phyloP scores from a whole-genome alignment of 2,888 invertebrate genomes.

The Gnatocerus cornutus region DNA sequence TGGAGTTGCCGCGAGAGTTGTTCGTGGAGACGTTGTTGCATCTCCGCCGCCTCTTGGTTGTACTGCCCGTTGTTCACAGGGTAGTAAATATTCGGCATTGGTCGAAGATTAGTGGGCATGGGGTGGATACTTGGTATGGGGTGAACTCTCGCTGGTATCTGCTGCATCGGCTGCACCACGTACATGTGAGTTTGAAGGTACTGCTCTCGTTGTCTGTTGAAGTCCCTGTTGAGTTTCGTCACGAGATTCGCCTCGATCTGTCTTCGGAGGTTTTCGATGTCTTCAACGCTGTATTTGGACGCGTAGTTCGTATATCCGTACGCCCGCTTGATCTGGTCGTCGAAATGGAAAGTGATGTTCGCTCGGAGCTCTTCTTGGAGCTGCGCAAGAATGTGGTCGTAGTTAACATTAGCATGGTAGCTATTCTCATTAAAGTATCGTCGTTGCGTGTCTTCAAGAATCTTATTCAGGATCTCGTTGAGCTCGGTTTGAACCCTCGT shows the following conservation, averaged over 20 bases:
- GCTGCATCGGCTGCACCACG: constrained; percentile 1
- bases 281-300: constrained; percentile 60
- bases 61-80: constrained; percentile 19
- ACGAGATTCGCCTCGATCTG: constrained; percentile 66
- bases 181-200: constrained; percentile 18
- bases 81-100: constrained; percentile 7
- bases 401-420: constrained; percentile 53
- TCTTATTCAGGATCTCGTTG: constrained; percentile 60
- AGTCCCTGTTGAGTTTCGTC: constrained; percentile 61
- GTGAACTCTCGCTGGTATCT: too few relatives aligned
- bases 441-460: constrained; percentile 59
- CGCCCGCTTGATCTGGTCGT: constrained; percentile 62
- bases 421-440: constrained; percentile 59
- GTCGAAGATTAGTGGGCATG: too few relatives aligned
- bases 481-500: constrained; percentile 64
- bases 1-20: constrained; percentile 65
- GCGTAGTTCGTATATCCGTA: constrained; percentile 63
- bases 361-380: constrained; percentile 63
- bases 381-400: constrained; percentile 60
- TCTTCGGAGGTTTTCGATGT: constrained; percentile 63
- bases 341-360: constrained; percentile 64
- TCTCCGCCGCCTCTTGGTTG: constrained; percentile 49
- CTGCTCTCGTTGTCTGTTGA: constrained; percentile 52
- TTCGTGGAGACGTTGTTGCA: constrained; percentile 61
- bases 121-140: too few relatives aligned